Evolutionary conservation across 2,113 vertebrate genomes (phyloP).

Genomic region (Myocastor coypus): DNA sequence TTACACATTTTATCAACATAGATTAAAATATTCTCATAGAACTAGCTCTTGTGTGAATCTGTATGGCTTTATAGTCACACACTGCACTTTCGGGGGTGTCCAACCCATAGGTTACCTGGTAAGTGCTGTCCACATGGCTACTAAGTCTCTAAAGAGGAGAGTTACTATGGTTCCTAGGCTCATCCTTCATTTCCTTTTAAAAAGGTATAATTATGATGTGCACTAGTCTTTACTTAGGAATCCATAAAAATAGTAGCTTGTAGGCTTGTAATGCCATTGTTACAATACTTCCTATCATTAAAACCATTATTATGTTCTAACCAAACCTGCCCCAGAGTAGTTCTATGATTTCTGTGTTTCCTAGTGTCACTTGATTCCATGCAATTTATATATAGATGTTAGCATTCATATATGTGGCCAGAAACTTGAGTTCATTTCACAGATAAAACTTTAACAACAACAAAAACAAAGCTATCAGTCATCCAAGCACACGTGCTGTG

Average conservation of each 20-base stretch:
- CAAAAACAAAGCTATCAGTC: constrained; percentile 54
- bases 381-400: neutral
- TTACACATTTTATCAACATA: neutral
- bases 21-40: neutral
- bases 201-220: neutral
- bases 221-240: constrained; percentile 20
- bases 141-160: neutral
- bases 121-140: neutral
- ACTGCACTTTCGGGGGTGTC: neutral
- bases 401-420: neutral
- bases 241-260: neutral
- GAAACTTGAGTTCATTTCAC: neutral
- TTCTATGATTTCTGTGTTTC: neutral
- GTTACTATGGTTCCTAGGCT: neutral
- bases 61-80: neutral
- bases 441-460: neutral
- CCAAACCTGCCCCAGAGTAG: neutral
- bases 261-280: neutral
- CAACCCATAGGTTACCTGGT: neutral
- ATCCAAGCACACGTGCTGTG: constrained; percentile 98
- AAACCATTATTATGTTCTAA: neutral
- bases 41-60: neutral
- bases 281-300: neutral
- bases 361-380: neutral
- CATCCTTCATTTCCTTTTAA: constrained; percentile 25